Evolutionary conservation across 2,888 invertebrate genomes (phyloP).

Genomic region (Pollenia amentaria): DNA sequence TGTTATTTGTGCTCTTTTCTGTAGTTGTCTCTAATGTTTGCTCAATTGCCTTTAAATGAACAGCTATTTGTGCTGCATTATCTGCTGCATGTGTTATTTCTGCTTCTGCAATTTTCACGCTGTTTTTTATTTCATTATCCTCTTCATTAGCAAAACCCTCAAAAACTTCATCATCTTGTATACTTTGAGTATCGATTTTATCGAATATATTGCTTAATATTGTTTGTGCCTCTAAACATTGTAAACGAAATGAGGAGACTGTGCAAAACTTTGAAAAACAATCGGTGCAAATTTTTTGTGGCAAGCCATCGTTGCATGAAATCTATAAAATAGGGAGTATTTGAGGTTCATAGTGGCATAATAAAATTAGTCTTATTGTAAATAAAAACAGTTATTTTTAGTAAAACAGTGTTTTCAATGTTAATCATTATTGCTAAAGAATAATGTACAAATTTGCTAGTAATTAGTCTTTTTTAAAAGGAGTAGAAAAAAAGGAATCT

Average conservation of each 20-base stretch:
- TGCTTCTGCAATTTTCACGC: conserved; percentile 38
- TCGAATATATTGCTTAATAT: conserved; percentile 80
- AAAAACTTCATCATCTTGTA: conserved; percentile 76
- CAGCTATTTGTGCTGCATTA: conserved; percentile 11
- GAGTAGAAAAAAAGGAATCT: no score
- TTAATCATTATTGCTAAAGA: no score
- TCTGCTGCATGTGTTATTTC: conserved; percentile 32
- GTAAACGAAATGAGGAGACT: conserved; percentile 79
- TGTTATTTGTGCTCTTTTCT: conserved; percentile 54
- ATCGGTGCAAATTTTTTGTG: conserved; percentile 81
- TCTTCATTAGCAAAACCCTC: conserved; percentile 72
- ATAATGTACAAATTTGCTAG: no score
- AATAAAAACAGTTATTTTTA: conserved; percentile 16
- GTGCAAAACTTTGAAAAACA: conserved; percentile 82
- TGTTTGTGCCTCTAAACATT: conserved; percentile 80
- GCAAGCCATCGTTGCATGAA: conserved; percentile 80
- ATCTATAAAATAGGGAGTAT: conserved; percentile 74
- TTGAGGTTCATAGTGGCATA: not conserved
- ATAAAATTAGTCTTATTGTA: conserved; percentile 9
- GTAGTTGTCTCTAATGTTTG: conserved; percentile 43
- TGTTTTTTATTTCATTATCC: conserved; percentile 64
- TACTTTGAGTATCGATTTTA: conserved; percentile 80
- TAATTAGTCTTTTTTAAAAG: no score
- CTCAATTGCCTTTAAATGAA: conserved; percentile 44
- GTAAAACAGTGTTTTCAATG: not conserved